Percentiles rank a stretch among this genome's conserved stretches.
These are phyloP conservation scores for Melanerpes formicivorus DNA, from an alignment of 2,113 vertebrate species.

Conservation along the genomic window DNA sequence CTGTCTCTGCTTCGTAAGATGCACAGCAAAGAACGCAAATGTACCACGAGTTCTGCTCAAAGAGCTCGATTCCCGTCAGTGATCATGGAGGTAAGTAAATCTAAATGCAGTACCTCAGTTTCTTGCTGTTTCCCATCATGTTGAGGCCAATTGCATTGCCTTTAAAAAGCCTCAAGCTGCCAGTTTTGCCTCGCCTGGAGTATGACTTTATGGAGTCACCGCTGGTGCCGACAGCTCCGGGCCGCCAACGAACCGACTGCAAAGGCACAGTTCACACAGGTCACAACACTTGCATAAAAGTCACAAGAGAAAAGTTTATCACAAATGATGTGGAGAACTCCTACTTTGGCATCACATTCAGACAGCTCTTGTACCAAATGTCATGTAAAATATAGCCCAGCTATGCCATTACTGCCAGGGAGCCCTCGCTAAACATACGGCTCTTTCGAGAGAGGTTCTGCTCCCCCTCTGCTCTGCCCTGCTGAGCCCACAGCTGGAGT, in stretches of 20 bases:
- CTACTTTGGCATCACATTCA: background rate
- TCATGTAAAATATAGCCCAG: background rate
- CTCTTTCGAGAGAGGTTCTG: background rate
- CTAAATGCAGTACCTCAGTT: slow-evolving; percentile 77
- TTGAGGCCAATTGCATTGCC: slow-evolving; percentile 82
- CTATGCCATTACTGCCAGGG: background rate
- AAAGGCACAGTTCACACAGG: slow-evolving; percentile 24
- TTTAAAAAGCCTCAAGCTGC: slow-evolving; percentile 75
- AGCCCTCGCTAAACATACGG: background rate
- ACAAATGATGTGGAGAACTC: background rate
- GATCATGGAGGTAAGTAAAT: background rate
- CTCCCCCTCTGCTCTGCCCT: too few relatives aligned
- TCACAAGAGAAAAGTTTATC: background rate
- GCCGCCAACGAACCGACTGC: slow-evolving; percentile 74
- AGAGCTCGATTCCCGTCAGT: background rate
- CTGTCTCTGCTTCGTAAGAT: background rate
- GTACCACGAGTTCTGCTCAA: background rate
- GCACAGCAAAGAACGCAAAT: background rate
- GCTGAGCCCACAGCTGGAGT: too few relatives aligned
- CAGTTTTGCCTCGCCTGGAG: slow-evolving; percentile 77
- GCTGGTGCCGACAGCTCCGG: slow-evolving; percentile 75
- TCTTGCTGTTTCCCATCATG: slow-evolving; percentile 85
- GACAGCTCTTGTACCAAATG: background rate
- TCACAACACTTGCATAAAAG: background rate
- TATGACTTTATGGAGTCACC: slow-evolving; percentile 84